phyloP scores from a whole-genome alignment of 2,888 invertebrate species.

The Anaspis maculata region DNA sequence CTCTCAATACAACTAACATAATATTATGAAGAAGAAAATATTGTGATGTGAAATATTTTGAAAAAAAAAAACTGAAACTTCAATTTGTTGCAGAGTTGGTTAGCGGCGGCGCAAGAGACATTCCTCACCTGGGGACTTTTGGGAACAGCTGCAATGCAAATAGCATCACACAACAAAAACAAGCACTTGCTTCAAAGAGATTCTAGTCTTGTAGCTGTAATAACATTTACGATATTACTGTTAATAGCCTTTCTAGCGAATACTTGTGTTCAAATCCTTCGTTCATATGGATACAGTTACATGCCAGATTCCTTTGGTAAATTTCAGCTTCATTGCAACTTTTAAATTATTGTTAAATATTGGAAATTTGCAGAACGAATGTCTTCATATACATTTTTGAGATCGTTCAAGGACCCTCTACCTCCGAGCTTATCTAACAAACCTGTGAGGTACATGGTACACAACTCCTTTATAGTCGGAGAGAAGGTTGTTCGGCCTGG shows the following conservation, averaged over 20 bases:
- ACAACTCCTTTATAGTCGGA: conserved; percentile 64
- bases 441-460: conserved; percentile 59
- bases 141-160: conserved; percentile 72
- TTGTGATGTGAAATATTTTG: no score
- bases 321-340: conserved; percentile 23
- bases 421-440: conserved; percentile 53
- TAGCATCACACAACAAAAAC: conserved; percentile 65
- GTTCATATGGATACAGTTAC: conserved; percentile 64
- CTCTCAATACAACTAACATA: no score
- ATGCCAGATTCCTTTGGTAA: conserved; percentile 81
- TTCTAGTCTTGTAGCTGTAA: conserved; percentile 57
- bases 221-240: conserved; percentile 68
- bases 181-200: conserved; percentile 57
- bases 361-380: conserved; percentile 60
- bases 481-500: conserved; percentile 56
- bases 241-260: conserved; percentile 74
- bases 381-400: conserved; percentile 63
- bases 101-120: conserved; percentile 80
- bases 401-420: conserved; percentile 52
- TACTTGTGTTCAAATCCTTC: conserved; percentile 71
- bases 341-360: conserved; percentile 5
- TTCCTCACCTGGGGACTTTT: conserved; percentile 84
- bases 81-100: conserved; percentile 62
- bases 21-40: no score
- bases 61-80: background rate